These are phyloP conservation scores for Pomatorhinus ruficollis DNA, from an alignment of 2,113 vertebrate genomes.

Conservation along the genomic window DNA sequence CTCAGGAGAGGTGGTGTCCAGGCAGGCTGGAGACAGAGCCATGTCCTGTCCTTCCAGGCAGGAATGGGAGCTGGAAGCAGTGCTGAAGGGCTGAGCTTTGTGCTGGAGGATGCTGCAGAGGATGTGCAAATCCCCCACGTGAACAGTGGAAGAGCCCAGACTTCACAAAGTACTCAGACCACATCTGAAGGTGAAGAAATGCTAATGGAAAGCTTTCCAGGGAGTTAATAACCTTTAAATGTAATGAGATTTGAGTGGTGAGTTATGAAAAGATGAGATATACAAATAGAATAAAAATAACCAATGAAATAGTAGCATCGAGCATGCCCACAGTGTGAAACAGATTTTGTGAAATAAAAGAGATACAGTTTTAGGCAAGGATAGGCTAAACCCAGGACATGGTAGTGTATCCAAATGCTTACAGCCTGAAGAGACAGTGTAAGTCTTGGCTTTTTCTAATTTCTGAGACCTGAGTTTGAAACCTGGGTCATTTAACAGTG, in stretches of 20 bases:
- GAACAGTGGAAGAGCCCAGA: background rate
- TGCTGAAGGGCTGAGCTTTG: background rate
- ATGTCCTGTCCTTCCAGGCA: background rate
- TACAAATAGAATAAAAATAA: background rate
- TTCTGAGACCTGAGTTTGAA: background rate
- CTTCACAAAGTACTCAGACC: background rate
- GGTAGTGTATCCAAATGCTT: background rate
- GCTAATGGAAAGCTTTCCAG: background rate
- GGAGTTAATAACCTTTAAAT: background rate
- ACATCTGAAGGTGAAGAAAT: background rate
- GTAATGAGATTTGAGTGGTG: background rate
- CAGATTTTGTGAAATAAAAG: background rate
- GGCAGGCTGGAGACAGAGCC: background rate
- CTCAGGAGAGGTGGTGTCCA: background rate
- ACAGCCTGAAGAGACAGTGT: background rate
- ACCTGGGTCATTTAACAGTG: background rate
- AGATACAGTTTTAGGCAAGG: background rate
- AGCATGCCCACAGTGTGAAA: background rate
- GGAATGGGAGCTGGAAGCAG: background rate
- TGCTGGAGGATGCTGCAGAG: background rate
- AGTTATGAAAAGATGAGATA: background rate
- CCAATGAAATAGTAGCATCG: background rate
- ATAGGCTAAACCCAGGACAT: background rate
- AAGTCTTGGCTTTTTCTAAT: background rate
- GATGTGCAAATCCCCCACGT: background rate